phyloP scores from a whole-genome alignment of 2,888 invertebrate genomes.

The Rhingia rostrata region DNA sequence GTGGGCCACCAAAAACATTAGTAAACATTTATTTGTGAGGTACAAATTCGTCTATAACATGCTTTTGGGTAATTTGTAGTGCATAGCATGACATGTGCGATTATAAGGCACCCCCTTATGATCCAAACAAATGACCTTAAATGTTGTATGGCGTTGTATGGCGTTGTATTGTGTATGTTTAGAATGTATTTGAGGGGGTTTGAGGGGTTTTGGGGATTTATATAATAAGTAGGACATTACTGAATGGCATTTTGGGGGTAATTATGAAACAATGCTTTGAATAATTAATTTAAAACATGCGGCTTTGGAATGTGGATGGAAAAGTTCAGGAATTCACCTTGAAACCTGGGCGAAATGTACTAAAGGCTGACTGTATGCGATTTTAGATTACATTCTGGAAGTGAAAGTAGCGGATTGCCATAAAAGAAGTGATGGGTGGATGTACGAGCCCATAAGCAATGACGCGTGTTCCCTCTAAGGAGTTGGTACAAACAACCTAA shows the following conservation, averaged over 20 bases:
- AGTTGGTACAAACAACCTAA: too few species aligned
- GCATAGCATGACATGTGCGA: slow-evolving; percentile 31
- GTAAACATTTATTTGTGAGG: slow-evolving; percentile 18
- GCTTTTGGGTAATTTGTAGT: slow-evolving; percentile 30
- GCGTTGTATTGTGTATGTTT: too few species aligned
- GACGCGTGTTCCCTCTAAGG: too few species aligned
- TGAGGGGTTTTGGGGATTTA: slow-evolving; percentile 18
- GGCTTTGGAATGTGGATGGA: neutral
- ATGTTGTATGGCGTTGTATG: slow-evolving; percentile 5
- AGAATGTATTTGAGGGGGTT: neutral
- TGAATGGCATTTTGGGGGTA: slow-evolving; percentile 14
- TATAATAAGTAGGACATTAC: slow-evolving; percentile 36
- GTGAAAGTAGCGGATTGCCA: too few species aligned
- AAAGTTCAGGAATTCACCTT: neutral
- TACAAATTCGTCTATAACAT: slow-evolving; percentile 27
- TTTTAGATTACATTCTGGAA: neutral
- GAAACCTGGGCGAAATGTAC: too few species aligned
- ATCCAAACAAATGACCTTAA: slow-evolving; percentile 21
- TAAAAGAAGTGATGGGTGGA: too few species aligned
- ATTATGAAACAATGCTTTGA: slow-evolving; percentile 23
- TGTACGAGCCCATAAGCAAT: too few species aligned
- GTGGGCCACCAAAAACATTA: slow-evolving; percentile 10
- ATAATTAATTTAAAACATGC: slow-evolving; percentile 31
- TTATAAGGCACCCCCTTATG: neutral
- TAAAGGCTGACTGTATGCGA: too few species aligned